Evolutionary conservation across 2,113 vertebrate genomes (phyloP), one percentile per base, ranked within the genome.

Genomic region (Lampris megalopsis): DNA sequence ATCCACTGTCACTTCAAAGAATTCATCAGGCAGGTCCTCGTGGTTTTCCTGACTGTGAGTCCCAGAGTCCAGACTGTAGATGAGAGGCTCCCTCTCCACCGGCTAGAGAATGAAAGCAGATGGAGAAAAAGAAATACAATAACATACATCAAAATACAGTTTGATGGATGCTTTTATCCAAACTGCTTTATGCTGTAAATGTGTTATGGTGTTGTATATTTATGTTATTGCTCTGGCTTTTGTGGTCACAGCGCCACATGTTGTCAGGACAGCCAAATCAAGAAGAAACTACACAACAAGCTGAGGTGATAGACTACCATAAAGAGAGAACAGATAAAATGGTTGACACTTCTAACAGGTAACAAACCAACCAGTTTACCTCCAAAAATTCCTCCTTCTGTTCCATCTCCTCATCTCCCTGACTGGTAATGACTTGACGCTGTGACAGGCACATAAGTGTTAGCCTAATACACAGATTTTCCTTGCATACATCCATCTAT

Each of bases 1-100:
- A 3, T 99, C 98, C 79, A 99, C 83, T 0, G 98, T 99, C 82
- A 99, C 94, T 71, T 99, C 97, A 63, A 99, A 99, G 88, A 99
- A 99, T 58, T 97, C 96, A 1, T 99, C 97, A 0, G 98, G 96
- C 68, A 97, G 92, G 53, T 98, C 95, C 0, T 68, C 62, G 0
- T 89, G 67, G 4, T 61, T 74, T 76, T 84, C 71, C 7, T 81
- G 66, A 0, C 57, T 68, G 7, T 59, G 84, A 54, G 90, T 80
- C 36, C 92, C 87, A 0, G 91, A 86, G 83, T 98, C 97, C 38
- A 96, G 88, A 86, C 98, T 96, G 90, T 94, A 99, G 2, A 99
- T 84, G 47, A 98, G 87, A 0, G 95, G 83, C 37, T 96, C 94
- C 81, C 97, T 93, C 52, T 91, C 88, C 10, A 91, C 58, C 1